phyloP scores from a whole-genome alignment of 2,888 invertebrate species.

The Phymatocera aterrima region DNA sequence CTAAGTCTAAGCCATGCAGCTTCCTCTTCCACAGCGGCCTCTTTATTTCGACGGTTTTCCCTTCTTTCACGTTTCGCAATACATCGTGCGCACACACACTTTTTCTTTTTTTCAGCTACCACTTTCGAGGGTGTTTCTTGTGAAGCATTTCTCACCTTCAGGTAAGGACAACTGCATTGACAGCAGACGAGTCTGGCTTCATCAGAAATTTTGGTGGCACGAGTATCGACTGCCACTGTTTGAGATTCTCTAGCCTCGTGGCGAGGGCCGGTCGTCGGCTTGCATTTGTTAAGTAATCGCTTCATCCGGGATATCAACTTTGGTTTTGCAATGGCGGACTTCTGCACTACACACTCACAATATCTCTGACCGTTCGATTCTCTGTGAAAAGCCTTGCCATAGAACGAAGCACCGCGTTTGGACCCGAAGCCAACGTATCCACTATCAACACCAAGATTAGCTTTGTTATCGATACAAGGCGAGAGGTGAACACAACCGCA shows the following conservation, averaged over 20 bases:
- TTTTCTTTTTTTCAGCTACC: background rate
- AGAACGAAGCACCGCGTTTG: background rate
- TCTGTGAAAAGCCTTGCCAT: background rate
- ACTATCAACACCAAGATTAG: background rate
- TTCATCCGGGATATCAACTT: slow-evolving; percentile 44
- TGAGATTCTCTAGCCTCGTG: slow-evolving; percentile 26
- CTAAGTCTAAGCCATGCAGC: background rate
- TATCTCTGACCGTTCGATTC: background rate
- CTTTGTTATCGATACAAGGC: background rate
- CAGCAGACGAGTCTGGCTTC: slow-evolving; percentile 53
- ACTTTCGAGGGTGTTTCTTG: background rate
- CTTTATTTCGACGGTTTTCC: background rate
- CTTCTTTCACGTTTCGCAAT: slow-evolving; percentile 21
- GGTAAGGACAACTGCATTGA: slow-evolving; percentile 54
- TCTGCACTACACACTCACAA: background rate
- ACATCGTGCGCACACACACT: background rate
- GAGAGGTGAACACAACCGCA: slow-evolving; percentile 32
- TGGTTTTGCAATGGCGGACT: background rate
- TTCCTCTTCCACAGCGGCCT: background rate
- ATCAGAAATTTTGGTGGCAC: background rate
- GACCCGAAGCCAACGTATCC: background rate
- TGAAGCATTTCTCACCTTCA: slow-evolving; percentile 34
- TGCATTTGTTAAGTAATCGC: slow-evolving; percentile 39
- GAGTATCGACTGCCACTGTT: background rate
- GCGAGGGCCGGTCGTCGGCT: background rate